Conservation (phyloP, 2,113 vertebrate genomes). For the Psephotus haematonotus region DNA sequence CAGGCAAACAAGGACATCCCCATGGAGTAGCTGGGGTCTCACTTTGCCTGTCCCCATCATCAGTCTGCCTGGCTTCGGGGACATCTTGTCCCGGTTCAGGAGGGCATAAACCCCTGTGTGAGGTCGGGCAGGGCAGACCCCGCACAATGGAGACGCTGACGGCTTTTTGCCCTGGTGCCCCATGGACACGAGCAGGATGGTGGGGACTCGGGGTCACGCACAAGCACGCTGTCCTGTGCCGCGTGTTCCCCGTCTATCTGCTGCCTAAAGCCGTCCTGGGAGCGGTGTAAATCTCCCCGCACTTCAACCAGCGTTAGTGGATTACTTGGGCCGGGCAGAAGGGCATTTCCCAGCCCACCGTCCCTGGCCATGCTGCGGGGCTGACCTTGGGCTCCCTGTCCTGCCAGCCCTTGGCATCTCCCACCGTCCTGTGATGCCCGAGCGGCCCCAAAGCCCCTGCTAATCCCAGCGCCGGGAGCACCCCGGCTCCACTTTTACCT, state of each 20-base stretch:
- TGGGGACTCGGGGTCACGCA: background rate
- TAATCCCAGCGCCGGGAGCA: background rate
- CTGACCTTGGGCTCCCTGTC: background rate
- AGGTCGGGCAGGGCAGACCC: background rate
- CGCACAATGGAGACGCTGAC: fast-evolving
- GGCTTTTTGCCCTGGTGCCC: background rate
- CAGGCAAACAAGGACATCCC: background rate
- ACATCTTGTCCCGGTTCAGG: background rate
- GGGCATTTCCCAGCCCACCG: background rate
- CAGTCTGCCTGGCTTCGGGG: background rate
- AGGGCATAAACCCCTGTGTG: fast-evolving
- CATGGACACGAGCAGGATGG: fast-evolving
- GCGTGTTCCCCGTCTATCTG: background rate
- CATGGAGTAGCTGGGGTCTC: background rate
- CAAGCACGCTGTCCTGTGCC: background rate
- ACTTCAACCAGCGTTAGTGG: constrained; percentile 10
- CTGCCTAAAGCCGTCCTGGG: background rate
- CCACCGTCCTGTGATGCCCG: fast-evolving
- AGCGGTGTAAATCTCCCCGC: background rate
- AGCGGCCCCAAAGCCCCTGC: background rate
- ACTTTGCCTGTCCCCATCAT: fast-evolving
- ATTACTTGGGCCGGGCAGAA: background rate
- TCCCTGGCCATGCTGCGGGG: fast-evolving
- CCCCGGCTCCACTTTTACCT: constrained; percentile 40
- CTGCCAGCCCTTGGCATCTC: fast-evolving